Percentiles rank a stretch among this genome's conserved stretches.
phyloP scores from a whole-genome alignment of 2,888 invertebrate genomes.

The Archips crataeganus region DNA sequence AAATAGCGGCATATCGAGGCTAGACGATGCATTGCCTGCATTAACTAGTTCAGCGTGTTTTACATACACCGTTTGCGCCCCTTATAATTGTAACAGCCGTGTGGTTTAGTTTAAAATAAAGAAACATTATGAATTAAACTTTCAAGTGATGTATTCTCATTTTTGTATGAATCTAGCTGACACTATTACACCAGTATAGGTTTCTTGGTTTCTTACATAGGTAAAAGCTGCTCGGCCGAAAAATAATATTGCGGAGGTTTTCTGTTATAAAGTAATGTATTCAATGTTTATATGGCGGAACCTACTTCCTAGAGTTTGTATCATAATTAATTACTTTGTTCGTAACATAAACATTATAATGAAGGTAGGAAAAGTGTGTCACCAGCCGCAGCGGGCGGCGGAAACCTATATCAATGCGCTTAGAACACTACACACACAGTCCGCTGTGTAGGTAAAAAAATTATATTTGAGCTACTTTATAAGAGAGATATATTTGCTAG shows the following conservation, averaged over 20 bases:
- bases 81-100: too few species aligned
- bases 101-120: too few species aligned
- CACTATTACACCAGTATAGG: not conserved
- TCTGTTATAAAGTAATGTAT: constrained; percentile 31
- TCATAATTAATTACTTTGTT: constrained; percentile 49
- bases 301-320: constrained; percentile 44
- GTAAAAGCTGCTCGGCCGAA: constrained; percentile 8
- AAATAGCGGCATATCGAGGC: too few species aligned
- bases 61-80: too few species aligned
- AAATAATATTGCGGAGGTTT: constrained; percentile 2
- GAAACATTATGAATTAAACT: not conserved
- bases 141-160: not conserved
- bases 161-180: not conserved
- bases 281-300: constrained; percentile 47
- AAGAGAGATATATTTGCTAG: too few species aligned
- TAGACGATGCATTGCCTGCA: too few species aligned
- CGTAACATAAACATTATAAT: constrained; percentile 46
- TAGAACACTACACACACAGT: not conserved
- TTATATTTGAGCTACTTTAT: too few species aligned
- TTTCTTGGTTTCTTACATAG: not conserved
- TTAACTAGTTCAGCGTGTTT: too few species aligned
- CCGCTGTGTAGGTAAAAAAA: too few species aligned
- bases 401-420: constrained; percentile 25
- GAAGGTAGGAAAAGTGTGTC: constrained; percentile 50
- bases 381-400: constrained; percentile 40